Evolutionary conservation across 2,797 vertebrate species (phyloP), one percentile per base, ranked within the genome.

Genomic region (Gobionotothen gibberifrons): DNA sequence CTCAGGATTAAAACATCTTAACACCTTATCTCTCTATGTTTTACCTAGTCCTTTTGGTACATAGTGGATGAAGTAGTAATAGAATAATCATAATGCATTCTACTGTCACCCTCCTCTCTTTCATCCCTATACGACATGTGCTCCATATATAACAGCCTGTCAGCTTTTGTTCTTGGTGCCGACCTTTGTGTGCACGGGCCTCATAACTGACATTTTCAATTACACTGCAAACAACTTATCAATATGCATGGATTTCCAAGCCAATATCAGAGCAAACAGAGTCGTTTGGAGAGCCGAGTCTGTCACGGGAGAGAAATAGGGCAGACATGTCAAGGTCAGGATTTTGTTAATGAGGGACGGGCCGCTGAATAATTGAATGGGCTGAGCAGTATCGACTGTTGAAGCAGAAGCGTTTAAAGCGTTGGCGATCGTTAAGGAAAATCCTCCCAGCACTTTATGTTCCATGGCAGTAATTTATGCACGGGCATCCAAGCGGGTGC

Each of bases 171-270:
- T 93, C 95, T 93, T 85, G 89, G 87, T 91, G 82, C 91, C 91
- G 94, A 96, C 96, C 96, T 97, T 96, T 95, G 95, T 95, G 95
- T 91, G 95, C 93, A 85, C 53, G 46, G 84, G 95, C 93, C 95
- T 96, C 92, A 93, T 94, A 96, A 96, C 95, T 96, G 96, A 96
- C 96, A 96, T 97, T 97, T 95, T 96, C 96, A 97, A 97, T 97
- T 95, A 96, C 96, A 94, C 94, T 88, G 96, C 96, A 95, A 97
- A 97, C 96, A 96, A 94, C 89, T 93, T 95, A 97, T 98, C 96
- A 92, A 98, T 98, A 96, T 95, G 95, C 96, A 98, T 97, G 95
- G 96, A 97, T 97, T 94, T 93, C 92, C 82, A 74, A 91, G 89
- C 95, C 92, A 85, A 93, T 90, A 93, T 92, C 83, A 92, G 93